These are phyloP conservation scores for Lissonota sp. DNA, from an alignment of 2,888 invertebrate genomes.

Conservation along the genomic window DNA sequence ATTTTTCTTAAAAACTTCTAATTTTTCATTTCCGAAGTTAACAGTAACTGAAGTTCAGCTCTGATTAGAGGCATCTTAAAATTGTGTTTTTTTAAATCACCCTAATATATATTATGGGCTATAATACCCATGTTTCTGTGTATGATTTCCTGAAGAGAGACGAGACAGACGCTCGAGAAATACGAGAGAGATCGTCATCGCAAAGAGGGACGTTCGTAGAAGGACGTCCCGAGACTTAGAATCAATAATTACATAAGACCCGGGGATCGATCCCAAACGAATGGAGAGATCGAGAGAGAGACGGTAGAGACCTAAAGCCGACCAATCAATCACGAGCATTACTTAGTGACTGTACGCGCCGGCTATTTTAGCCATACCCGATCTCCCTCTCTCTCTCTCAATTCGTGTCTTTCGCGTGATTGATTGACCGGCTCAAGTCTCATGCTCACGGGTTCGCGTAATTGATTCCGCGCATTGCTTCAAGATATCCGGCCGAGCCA, in stretches of 20 bases:
- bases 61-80: too few species aligned
- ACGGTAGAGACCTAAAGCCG: conserved; percentile 55
- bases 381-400: conserved; percentile 56
- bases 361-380: conserved; percentile 44
- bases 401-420: conserved; percentile 63
- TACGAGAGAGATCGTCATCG: conserved; percentile 30
- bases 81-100: too few species aligned
- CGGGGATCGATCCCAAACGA: conserved; percentile 55
- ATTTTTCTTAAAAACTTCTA: too few species aligned
- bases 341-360: conserved; percentile 65
- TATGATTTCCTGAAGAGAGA: neutral
- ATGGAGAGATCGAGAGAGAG: conserved; percentile 9
- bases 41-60: too few species aligned
- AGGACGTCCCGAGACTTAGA: conserved; percentile 58
- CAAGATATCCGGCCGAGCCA: conserved; percentile 49
- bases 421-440: conserved; percentile 69
- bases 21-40: too few species aligned
- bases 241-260: conserved; percentile 70
- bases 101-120: too few species aligned
- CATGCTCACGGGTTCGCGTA: conserved; percentile 66
- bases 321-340: conserved; percentile 69
- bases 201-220: conserved; percentile 1
- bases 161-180: conserved; percentile 9
- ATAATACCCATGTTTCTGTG: neutral
- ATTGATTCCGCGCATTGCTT: conserved; percentile 67